These are phyloP conservation scores for Aporrectodea caliginosa DNA, from an alignment of 1,140 invertebrate species.

Conservation along the genomic window DNA sequence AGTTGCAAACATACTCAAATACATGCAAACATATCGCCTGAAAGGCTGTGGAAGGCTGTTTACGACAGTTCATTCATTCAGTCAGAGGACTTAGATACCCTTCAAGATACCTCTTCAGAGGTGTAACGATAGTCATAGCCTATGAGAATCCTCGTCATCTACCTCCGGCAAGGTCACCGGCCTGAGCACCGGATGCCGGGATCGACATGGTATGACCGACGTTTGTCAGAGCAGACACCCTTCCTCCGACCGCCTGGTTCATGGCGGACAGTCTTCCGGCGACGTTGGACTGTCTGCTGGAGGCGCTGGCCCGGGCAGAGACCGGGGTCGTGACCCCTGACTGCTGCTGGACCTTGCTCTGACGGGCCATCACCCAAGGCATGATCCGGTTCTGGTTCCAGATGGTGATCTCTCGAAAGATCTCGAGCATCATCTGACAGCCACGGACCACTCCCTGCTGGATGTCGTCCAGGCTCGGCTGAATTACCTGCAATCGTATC, in stretches of 20 bases:
- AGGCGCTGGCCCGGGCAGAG: not conserved
- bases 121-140: too few relatives aligned
- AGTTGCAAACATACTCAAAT: too few relatives aligned
- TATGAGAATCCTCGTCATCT: too few relatives aligned
- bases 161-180: not conserved
- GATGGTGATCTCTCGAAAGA: not conserved
- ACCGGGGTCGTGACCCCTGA: not conserved
- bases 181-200: not conserved
- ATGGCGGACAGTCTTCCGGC: too few relatives aligned
- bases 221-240: not conserved
- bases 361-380: conserved; percentile 14
- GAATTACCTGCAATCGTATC: conserved; percentile 49
- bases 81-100: too few relatives aligned
- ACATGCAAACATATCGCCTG: too few relatives aligned
- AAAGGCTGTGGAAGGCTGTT: too few relatives aligned
- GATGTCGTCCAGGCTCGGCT: conserved; percentile 15
- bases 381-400: conserved; percentile 25
- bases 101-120: too few relatives aligned
- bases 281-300: not conserved
- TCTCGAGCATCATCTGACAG: conserved; percentile 12
- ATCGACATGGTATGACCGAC: not conserved
- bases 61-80: too few relatives aligned
- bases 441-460: not conserved
- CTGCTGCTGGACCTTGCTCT: conserved; percentile 60
- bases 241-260: not conserved